Base-by-base conservation (phyloP, 2,797 vertebrate genomes). In the Odontamblyopus rebecca region DNA sequence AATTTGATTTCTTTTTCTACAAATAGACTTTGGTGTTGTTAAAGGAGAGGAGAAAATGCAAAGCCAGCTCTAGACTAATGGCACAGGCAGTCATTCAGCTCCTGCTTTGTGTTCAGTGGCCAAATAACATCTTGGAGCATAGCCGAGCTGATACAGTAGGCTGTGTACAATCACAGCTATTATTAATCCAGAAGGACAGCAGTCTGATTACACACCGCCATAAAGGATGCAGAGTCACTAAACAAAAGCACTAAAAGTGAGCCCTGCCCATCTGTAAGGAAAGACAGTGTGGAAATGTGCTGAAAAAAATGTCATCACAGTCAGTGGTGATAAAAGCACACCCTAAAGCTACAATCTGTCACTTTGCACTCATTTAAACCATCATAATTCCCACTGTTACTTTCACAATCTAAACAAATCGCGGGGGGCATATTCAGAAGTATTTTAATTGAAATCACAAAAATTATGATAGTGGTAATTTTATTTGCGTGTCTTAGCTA, bases 1-100 rank as follows among this genome's bases (percentile, higher is more conserved):
- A 74, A 59, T 61, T 72, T 30, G 29, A n/a, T 48, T 50, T 54
- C 26, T 44, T 63, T 79, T 67, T 62, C 51, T 48, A 56, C 72
- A 83, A 86, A 87, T 82, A 84, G 75, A 77, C 81, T 87, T 86
- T 78, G 82, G 85, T 88, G 81, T 81, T 71, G 82, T 85, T 85
- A 82, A 66, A 68, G 38, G 66, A 84, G 68, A 74, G 80, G 82
- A 80, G 73, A 84, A 88, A 91, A 90, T 86, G 88, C 89, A 88
- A 89, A 89, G 73, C 86, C 82, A 89, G 89, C 90, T 88, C 85
- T 77, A 81, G 83, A 81, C 86, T 89, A 92, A 92, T 89, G 90
- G 87, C 89, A 91, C 88, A 90, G 84, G 83, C 82, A 92, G 90
- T 87, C 89, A 89, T 90, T 90, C 84, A 87, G 77, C 85, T 74